These are phyloP conservation scores for Garra rufa DNA, from an alignment of 2,113 vertebrate species.

Conservation along the genomic window DNA sequence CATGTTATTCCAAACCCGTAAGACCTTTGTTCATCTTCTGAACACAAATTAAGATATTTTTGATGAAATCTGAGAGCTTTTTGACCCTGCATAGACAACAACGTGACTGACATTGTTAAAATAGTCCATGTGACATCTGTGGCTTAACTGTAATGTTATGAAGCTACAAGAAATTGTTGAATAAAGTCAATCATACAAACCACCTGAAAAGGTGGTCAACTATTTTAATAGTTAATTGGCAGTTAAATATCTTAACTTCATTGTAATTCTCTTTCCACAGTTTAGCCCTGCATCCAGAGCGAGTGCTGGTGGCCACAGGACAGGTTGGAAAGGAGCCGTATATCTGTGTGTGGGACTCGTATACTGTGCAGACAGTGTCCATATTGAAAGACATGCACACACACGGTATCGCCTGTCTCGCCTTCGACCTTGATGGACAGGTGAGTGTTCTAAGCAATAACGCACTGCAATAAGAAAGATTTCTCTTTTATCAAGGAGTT, in stretches of 20 bases:
- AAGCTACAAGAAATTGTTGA: no score
- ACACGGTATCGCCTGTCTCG: constrained; percentile 94
- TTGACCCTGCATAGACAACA: neutral
- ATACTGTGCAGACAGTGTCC: constrained; percentile 93
- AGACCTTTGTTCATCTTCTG: no score
- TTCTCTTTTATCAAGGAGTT: neutral
- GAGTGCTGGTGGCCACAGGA: constrained; percentile 94
- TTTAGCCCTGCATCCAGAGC: constrained; percentile 95
- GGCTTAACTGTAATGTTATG: no score
- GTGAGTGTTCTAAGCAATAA: constrained; percentile 70
- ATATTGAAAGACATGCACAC: constrained; percentile 94
- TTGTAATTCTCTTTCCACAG: constrained; percentile 70
- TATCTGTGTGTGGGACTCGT: constrained; percentile 97
- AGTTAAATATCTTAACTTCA: neutral
- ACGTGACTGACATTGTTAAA: no score
- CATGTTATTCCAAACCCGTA: no score
- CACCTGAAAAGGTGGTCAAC: neutral
- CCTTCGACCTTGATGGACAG: constrained; percentile 96
- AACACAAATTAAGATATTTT: neutral
- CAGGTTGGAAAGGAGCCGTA: constrained; percentile 98
- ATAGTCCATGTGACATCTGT: no score
- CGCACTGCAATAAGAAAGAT: neutral
- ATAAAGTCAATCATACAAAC: neutral
- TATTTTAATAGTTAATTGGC: neutral
- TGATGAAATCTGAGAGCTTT: neutral